Base-by-base conservation (phyloP, 2,113 vertebrate genomes). In the Siphamia tubifer region DNA sequence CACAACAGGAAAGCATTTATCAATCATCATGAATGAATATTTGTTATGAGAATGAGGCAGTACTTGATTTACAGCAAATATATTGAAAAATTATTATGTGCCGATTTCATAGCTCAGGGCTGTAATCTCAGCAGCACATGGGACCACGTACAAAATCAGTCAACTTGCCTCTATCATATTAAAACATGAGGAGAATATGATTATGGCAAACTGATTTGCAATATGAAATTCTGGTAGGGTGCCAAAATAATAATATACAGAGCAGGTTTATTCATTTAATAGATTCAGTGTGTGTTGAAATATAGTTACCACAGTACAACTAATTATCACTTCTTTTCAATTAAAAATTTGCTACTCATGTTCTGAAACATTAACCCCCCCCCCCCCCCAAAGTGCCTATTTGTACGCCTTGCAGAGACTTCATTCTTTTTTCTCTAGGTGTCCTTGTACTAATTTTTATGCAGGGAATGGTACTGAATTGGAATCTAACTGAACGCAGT, bases 11-110 rank as follows among this genome's bases (percentile, higher is more conserved):
- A 36, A 4, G 13, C 39, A 53, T 80, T 77, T 73, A 84, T 82
- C 81, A 74, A 4, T 47, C 25, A 36, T 35, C 64, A 60, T 74
- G 70, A 85, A 78, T 53, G 58, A 47, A 78, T 58, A 34, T 60
- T 61, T 45, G 66, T 65, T 61, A 64, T 72, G 32, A 62, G 10
- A 39, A 70, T 38, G 39, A 68, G 55, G 11, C 2, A 25, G n/a
- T 61, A 23, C 36, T 47, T 63, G 32, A 84, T 83, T 89, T 77
- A 65, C 15, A 25, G 32, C 25, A 30, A 56, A 53, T 6, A 15
- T 42, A 74, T 5, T 42, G 12, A 13, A 68, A 34, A 49, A 68
- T 68, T 44, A 61, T 64, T 42, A 58, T 32, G 42, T 27, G 31
- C 66, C 32, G 73, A 53, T 57, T 66, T 69, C 53, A 75, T 44